A percentile compares a stretch with the other conserved stretches of the same genome.
Conservation (phyloP, 2,113 vertebrate genomes). For the Sinosuthora webbiana region DNA sequence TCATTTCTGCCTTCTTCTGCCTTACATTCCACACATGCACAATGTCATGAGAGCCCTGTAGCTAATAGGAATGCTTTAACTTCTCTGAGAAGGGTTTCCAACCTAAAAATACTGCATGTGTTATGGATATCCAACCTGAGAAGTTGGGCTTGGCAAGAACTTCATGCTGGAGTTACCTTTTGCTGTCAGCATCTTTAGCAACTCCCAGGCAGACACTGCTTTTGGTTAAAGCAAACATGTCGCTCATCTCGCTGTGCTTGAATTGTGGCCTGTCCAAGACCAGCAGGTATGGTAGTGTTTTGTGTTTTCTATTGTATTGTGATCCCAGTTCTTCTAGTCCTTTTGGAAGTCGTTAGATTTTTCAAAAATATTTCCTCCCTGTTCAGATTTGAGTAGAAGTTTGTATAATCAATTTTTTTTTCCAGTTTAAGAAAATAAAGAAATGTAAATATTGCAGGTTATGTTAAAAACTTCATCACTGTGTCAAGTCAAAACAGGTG, state of each 20-base stretch:
- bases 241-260: slow-evolving; percentile 76
- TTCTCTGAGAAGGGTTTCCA: background rate
- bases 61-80: background rate
- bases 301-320: background rate
- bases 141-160: background rate
- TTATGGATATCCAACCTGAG: slow-evolving; percentile 36
- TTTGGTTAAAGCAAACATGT: slow-evolving; percentile 71
- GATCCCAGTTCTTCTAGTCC: background rate
- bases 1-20: slow-evolving; percentile 54
- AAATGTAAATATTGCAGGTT: background rate
- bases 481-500: background rate
- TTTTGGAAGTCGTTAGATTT: background rate
- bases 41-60: background rate
- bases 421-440: background rate
- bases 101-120: background rate
- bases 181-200: background rate
- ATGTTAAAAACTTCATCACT: background rate
- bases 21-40: background rate
- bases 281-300: slow-evolving; percentile 68
- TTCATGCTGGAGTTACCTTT: background rate
- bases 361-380: background rate
- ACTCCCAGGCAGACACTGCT: background rate
- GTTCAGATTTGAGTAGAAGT: background rate
- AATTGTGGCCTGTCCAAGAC: slow-evolving; percentile 72
- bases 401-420: background rate